These are phyloP conservation scores for Sebastes hopkinsi DNA, from an alignment of 2,797 vertebrate species.

Conservation along the genomic window DNA sequence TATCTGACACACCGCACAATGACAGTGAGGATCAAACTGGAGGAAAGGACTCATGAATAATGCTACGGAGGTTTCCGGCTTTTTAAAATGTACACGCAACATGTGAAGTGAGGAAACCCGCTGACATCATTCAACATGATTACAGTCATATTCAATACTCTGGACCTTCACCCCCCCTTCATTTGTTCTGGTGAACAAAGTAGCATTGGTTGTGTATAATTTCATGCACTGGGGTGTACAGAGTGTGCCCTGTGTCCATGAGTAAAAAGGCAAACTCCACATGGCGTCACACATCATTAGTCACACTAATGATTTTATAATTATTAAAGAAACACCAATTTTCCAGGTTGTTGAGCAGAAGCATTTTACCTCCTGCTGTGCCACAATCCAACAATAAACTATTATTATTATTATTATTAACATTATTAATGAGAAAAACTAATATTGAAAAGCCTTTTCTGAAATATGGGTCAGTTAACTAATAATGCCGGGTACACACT, in stretches of 20 bases:
- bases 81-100: background rate
- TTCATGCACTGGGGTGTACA: background rate
- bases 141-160: background rate
- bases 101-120: background rate
- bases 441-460: background rate
- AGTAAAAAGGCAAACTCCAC: background rate
- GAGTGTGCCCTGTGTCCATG: background rate
- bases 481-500: background rate
- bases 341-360: background rate
- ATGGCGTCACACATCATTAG: background rate
- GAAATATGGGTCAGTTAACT: background rate
- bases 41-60: slow-evolving; percentile 14
- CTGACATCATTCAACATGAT: background rate
- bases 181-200: background rate
- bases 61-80: background rate
- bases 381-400: background rate
- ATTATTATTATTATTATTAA: background rate
- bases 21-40: background rate
- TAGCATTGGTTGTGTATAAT: background rate
- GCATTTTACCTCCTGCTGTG: background rate
- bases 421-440: background rate
- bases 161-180: background rate
- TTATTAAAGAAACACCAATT: background rate
- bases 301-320: background rate
- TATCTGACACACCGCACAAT: background rate